Evolutionary conservation across 2,888 invertebrate genomes (phyloP).

Genomic region (Spilosoma lubricipeda): DNA sequence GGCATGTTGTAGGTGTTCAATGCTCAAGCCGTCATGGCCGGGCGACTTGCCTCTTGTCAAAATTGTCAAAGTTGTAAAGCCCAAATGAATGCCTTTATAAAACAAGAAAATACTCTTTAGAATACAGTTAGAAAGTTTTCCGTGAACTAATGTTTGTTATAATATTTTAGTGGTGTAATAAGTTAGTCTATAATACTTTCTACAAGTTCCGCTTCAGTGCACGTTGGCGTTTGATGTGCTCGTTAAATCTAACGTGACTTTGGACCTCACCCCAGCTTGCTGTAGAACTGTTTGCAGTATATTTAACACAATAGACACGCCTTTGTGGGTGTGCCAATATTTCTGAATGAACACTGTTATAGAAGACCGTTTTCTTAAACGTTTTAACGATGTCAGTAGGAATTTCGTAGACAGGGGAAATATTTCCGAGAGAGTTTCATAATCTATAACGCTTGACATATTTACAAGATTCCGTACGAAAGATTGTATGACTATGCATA

Average conservation of each 20-base stretch:
- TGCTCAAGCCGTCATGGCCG: too few species aligned
- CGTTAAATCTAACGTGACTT: slow-evolving; percentile 69
- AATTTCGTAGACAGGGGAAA: neutral
- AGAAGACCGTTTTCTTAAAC: slow-evolving; percentile 8
- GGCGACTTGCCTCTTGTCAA: too few species aligned
- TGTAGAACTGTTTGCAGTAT: slow-evolving; percentile 32
- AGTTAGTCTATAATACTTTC: slow-evolving; percentile 38
- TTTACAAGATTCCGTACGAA: neutral
- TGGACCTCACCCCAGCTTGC: slow-evolving; percentile 44
- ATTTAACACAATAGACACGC: slow-evolving; percentile 33
- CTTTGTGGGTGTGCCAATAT: slow-evolving; percentile 35
- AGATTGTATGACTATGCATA: neutral
- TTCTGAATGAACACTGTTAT: slow-evolving; percentile 35
- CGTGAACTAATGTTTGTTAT: neutral
- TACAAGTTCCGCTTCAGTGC: slow-evolving; percentile 60
- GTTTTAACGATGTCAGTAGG: neutral
- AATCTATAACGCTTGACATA: neutral
- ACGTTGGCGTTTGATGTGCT: slow-evolving; percentile 71
- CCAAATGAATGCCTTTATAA: neutral
- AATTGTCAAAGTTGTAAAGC: too few species aligned
- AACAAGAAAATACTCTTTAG: neutral
- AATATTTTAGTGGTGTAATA: slow-evolving; percentile 4
- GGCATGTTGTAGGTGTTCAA: too few species aligned
- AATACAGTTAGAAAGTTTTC: neutral
- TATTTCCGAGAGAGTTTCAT: neutral